phyloP scores from a whole-genome alignment of 92 coral and sea anemone species.

The Siderastrea siderea region DNA sequence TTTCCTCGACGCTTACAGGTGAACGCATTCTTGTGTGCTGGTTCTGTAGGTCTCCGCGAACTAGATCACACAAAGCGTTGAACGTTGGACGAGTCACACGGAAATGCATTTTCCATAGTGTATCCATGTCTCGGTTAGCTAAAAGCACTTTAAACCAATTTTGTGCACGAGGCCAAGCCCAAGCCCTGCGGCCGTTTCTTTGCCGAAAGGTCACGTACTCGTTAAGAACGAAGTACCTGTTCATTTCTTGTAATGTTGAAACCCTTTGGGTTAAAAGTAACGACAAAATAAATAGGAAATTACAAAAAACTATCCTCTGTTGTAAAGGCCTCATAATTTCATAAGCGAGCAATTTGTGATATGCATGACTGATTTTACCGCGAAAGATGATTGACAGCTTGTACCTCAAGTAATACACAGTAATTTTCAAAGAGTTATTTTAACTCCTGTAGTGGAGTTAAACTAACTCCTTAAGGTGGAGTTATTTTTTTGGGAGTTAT shows the following conservation, averaged over 20 bases:
- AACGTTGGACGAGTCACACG: slow-evolving; percentile 65
- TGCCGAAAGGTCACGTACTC: too few species aligned
- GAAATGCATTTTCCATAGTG: slow-evolving; percentile 56
- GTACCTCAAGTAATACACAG: too few species aligned
- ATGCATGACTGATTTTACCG: too few species aligned
- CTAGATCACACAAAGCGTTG: slow-evolving; percentile 48
- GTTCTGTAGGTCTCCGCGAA: slow-evolving; percentile 36
- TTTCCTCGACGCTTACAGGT: slow-evolving; percentile 53
- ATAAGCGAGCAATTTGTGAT: too few species aligned
- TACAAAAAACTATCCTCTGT: too few species aligned
- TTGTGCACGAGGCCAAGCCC: slow-evolving; percentile 72
- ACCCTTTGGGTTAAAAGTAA: not conserved
- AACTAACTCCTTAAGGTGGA: too few species aligned
- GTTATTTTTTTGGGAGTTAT: too few species aligned
- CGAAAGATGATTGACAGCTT: too few species aligned
- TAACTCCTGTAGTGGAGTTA: too few species aligned
- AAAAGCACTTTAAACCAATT: slow-evolving; percentile 50
- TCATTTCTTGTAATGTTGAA: slow-evolving; percentile 15
- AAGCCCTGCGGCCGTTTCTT: slow-evolving; percentile 34
- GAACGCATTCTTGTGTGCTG: slow-evolving; percentile 60
- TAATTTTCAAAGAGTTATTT: too few species aligned
- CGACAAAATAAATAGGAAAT: too few species aligned
- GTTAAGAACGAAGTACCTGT: not conserved
- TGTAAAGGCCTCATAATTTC: too few species aligned
- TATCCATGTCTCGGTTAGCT: slow-evolving; percentile 33